Conservation (phyloP, 1,140 invertebrate species). For the Hycleus phaleratus region DNA sequence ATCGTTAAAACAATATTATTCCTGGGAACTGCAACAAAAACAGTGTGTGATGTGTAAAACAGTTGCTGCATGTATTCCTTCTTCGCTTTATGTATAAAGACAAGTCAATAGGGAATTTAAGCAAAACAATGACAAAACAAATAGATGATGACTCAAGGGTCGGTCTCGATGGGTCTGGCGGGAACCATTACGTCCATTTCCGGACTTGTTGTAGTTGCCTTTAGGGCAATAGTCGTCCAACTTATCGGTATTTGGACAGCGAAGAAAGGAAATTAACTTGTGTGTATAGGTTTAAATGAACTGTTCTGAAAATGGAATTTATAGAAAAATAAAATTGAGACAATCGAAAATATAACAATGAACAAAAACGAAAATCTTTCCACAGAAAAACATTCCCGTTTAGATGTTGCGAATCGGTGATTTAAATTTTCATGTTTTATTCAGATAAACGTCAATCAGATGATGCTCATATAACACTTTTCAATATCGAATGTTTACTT, state of each 20-base stretch:
- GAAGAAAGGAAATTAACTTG: constrained; percentile 6
- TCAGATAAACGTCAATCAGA: too few relatives aligned
- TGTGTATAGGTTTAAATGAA: background rate
- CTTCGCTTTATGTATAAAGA: background rate
- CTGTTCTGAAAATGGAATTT: too few relatives aligned
- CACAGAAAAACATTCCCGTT: too few relatives aligned
- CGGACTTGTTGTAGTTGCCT: constrained; percentile 7
- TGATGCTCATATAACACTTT: too few relatives aligned
- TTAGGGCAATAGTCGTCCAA: background rate
- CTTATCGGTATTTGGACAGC: constrained; percentile 2
- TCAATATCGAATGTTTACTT: too few relatives aligned
- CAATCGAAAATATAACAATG: too few relatives aligned
- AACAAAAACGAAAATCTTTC: too few relatives aligned
- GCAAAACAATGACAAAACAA: constrained; percentile 10
- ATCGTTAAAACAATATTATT: background rate
- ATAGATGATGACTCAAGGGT: background rate
- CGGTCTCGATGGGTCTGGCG: constrained; percentile 1
- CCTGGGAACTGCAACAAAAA: background rate
- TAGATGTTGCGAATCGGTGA: too few relatives aligned
- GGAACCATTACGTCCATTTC: constrained; percentile 20
- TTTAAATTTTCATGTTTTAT: too few relatives aligned
- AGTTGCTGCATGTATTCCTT: background rate
- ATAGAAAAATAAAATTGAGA: too few relatives aligned
- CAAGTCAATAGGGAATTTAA: background rate
- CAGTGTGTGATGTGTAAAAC: background rate